Conservation (phyloP, 2,888 invertebrate species). For the Leptothorax acervorum region DNA sequence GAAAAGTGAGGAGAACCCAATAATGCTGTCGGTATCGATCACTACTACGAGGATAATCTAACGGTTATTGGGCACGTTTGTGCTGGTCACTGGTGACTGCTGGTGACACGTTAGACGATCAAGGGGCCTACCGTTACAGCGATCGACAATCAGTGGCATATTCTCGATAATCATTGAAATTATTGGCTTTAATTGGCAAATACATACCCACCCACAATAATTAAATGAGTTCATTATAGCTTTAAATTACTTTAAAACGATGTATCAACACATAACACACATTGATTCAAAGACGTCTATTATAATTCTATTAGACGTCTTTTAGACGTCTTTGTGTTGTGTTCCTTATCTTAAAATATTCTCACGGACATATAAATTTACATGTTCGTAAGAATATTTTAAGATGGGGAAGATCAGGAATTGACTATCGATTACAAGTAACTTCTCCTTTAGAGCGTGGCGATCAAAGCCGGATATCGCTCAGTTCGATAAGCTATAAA, state of each 20-base stretch:
- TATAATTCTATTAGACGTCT: no score
- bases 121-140: neutral
- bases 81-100: neutral
- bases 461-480: slow-evolving; percentile 5
- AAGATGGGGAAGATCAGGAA: neutral
- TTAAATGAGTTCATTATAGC: neutral
- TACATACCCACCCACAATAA: no score
- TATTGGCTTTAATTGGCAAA: neutral
- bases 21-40: slow-evolving; percentile 11
- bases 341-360: no score
- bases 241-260: no score
- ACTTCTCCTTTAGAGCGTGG: neutral
- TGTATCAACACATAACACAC: no score
- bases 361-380: no score
- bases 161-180: neutral
- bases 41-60: slow-evolving; percentile 1
- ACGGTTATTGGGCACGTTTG: slow-evolving; percentile 13
- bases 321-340: no score
- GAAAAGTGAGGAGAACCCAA: slow-evolving; percentile 6
- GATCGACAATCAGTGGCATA: neutral
- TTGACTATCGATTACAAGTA: slow-evolving; percentile 23
- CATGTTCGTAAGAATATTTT: neutral
- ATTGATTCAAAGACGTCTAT: no score
- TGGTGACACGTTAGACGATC: slow-evolving; percentile 20
- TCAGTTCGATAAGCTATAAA: slow-evolving; percentile 63